Conservation (phyloP, 2,888 invertebrate species). For the Allophyes oxyacanthae region DNA sequence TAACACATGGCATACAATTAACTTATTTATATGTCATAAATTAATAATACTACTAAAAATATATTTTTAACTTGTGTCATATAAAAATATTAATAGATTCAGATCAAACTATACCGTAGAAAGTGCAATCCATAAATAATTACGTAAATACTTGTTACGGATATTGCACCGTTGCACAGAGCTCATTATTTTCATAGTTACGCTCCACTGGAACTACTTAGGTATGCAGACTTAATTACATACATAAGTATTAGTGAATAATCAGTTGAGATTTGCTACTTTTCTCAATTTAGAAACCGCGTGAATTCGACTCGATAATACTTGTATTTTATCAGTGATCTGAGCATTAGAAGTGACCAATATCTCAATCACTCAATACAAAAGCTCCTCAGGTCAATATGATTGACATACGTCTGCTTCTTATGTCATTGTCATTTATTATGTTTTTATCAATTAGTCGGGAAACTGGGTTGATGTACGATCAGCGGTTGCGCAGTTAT, state of each 20-base stretch:
- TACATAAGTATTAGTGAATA: too few relatives aligned
- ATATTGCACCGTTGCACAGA: conserved; percentile 53
- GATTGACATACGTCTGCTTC: conserved; percentile 23
- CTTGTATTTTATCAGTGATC: conserved; percentile 6
- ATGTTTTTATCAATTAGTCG: conserved; percentile 45
- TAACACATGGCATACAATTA: conserved; percentile 1
- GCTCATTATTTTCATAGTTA: conserved; percentile 35
- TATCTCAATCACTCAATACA: too few relatives aligned
- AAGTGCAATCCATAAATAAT: conserved; percentile 43
- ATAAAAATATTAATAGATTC: neutral
- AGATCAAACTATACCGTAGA: conserved; percentile 21
- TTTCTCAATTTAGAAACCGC: too few relatives aligned
- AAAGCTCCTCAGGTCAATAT: too few relatives aligned
- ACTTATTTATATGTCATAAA: too few relatives aligned
- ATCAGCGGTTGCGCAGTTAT: conserved; percentile 20
- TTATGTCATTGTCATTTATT: conserved; percentile 31
- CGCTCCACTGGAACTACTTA: conserved; percentile 24
- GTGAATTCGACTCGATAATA: conserved; percentile 18
- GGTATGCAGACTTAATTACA: too few relatives aligned
- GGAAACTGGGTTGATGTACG: conserved; percentile 40
- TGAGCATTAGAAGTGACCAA: neutral
- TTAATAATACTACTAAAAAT: too few relatives aligned
- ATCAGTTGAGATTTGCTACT: too few relatives aligned
- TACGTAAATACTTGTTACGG: conserved; percentile 55
- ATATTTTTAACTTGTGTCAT: neutral